phyloP scores from a whole-genome alignment of 2,113 vertebrate species.

The rabbit (Oryctolagus cuniculus) region DNA sequence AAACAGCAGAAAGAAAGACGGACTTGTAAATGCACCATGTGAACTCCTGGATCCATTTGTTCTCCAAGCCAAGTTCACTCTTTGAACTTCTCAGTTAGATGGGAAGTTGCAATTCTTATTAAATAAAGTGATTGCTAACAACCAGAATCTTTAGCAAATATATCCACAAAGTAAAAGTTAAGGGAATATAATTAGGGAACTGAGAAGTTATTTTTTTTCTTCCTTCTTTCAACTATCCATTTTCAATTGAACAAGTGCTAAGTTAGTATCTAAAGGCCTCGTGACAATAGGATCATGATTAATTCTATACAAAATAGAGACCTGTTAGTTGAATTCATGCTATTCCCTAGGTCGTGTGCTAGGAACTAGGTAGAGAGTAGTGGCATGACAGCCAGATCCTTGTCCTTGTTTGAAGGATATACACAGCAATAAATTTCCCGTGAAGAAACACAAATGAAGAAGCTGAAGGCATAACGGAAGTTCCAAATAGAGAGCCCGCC shows the following conservation, averaged over 20 bases:
- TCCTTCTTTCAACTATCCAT: not conserved
- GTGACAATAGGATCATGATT: not conserved
- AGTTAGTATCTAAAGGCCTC: not conserved
- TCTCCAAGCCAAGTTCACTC: not conserved
- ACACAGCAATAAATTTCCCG: not conserved
- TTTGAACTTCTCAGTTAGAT: constrained; percentile 11
- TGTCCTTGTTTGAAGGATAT: not conserved
- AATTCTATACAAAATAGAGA: constrained; percentile 18
- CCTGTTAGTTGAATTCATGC: not conserved
- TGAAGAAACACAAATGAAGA: not conserved
- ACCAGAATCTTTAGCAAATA: constrained; percentile 8
- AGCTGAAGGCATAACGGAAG: not conserved
- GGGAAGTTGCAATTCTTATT: not conserved
- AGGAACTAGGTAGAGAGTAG: not conserved
- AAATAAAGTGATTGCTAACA: not conserved
- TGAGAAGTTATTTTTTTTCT: not conserved
- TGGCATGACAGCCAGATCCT: not conserved
- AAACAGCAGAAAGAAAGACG: not conserved
- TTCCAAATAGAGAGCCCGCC: not conserved
- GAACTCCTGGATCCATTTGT: not conserved
- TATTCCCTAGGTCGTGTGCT: not conserved
- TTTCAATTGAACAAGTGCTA: not conserved
- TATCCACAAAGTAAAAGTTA: constrained; percentile 4
- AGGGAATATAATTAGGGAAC: not conserved
- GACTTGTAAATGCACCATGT: not conserved